These are phyloP conservation scores for Apotomis capreana DNA, from an alignment of 2,888 invertebrate species.

Conservation along the genomic window DNA sequence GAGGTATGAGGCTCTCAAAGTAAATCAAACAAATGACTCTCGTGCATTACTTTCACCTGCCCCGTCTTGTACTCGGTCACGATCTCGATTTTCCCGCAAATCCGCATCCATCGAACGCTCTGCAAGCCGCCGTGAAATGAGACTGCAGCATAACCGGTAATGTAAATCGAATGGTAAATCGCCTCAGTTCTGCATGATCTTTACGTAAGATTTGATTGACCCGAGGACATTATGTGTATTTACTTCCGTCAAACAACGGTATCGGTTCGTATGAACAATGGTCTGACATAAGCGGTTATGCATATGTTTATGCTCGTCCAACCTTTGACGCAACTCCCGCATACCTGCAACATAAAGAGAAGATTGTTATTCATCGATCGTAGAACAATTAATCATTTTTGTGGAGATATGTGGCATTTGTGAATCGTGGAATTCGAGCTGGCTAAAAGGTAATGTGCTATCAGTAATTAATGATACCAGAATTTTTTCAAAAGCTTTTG, in stretches of 20 bases:
- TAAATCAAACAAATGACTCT: conserved; percentile 17
- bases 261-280: conserved; percentile 25
- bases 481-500: no score
- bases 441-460: not conserved
- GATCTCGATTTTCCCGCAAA: conserved; percentile 7
- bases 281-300: conserved; percentile 22
- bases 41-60: conserved; percentile 38
- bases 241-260: conserved; percentile 14
- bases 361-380: conserved; percentile 8
- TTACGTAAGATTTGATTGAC: conserved; percentile 34
- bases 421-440: not conserved
- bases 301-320: not conserved
- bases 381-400: conserved; percentile 11
- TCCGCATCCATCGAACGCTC: conserved; percentile 15
- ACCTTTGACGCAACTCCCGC: conserved; percentile 16
- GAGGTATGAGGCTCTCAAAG: conserved; percentile 8
- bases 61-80: conserved; percentile 5
- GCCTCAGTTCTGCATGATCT: conserved; percentile 3
- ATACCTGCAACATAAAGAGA: conserved; percentile 36
- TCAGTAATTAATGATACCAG: not conserved
- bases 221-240: conserved; percentile 27
- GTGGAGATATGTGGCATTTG: not conserved
- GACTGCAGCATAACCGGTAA: conserved; percentile 7
- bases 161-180: conserved; percentile 27
- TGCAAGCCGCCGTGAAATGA: conserved; percentile 24